Conservation (phyloP, 2,797 vertebrate species). For the Distichodus sexfasciatus region DNA sequence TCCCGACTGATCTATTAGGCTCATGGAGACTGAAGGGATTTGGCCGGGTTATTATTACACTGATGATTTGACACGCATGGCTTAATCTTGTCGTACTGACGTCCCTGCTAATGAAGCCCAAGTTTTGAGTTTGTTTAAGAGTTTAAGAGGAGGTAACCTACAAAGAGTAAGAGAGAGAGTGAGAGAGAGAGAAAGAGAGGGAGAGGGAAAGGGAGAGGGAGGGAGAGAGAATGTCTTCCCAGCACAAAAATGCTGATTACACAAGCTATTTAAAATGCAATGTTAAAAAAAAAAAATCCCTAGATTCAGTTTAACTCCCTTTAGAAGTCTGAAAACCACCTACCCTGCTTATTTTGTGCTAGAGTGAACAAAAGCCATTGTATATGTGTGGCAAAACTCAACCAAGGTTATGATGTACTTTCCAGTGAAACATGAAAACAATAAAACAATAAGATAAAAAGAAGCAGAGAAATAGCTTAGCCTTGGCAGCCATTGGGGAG, state of each 20-base stretch:
- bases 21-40: constrained; percentile 9
- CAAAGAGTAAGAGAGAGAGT: not conserved
- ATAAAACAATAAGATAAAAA: constrained; percentile 57
- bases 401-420: not conserved
- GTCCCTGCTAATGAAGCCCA: constrained; percentile 13
- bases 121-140: constrained; percentile 6
- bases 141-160: not conserved
- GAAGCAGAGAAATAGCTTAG: constrained; percentile 41
- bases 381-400: not conserved
- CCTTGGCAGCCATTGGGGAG: constrained; percentile 54
- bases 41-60: constrained; percentile 11
- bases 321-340: not conserved
- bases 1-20: constrained; percentile 23
- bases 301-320: not conserved
- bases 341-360: not conserved
- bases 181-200: not conserved
- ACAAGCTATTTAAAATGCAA: not conserved
- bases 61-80: constrained; percentile 30
- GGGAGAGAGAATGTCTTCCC: not conserved
- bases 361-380: not conserved
- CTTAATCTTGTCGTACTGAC: constrained; percentile 21
- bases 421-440: constrained; percentile 1
- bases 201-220: not conserved
- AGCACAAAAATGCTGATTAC: not conserved
- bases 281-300: not conserved